These are phyloP conservation scores for Phortica okadai DNA, from an alignment of 2,888 invertebrate species.

Conservation along the genomic window DNA sequence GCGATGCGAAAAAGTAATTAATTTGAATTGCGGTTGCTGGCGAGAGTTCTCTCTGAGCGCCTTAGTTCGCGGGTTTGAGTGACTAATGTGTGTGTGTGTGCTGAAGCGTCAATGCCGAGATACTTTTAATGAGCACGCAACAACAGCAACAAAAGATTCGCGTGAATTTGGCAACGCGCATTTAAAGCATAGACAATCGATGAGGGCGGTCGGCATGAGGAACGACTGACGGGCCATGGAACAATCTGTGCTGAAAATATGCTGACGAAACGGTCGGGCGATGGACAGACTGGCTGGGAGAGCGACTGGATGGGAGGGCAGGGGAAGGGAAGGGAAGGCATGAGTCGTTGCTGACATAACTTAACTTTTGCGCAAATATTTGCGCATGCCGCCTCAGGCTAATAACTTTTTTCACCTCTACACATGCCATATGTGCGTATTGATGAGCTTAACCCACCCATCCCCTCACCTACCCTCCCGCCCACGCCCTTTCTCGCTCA, in stretches of 20 bases:
- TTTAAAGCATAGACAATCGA: too few relatives aligned
- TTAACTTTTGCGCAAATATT: slow-evolving; percentile 8
- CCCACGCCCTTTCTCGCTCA: background rate
- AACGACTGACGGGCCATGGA: too few relatives aligned
- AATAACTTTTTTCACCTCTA: slow-evolving; percentile 22
- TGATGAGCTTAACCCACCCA: background rate
- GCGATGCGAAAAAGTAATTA: slow-evolving; percentile 53
- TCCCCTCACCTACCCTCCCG: background rate
- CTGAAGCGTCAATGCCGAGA: background rate
- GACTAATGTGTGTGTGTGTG: too few relatives aligned
- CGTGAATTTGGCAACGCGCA: too few relatives aligned
- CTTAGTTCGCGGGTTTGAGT: too few relatives aligned
- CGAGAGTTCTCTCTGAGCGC: background rate
- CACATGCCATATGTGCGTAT: background rate
- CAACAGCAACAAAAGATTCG: background rate
- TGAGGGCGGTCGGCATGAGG: too few relatives aligned
- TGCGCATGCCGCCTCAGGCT: slow-evolving; percentile 1
- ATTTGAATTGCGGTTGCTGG: slow-evolving; percentile 40
- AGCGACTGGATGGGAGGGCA: too few relatives aligned
- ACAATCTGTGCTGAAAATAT: too few relatives aligned
- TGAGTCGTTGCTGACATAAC: background rate
- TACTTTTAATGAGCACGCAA: slow-evolving; percentile 16
- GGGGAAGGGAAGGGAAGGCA: too few relatives aligned
- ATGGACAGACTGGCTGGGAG: too few relatives aligned
- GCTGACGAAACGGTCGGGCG: too few relatives aligned